Conservation (phyloP, 2,888 invertebrate species). For the Sabatieria punctata region DNA sequence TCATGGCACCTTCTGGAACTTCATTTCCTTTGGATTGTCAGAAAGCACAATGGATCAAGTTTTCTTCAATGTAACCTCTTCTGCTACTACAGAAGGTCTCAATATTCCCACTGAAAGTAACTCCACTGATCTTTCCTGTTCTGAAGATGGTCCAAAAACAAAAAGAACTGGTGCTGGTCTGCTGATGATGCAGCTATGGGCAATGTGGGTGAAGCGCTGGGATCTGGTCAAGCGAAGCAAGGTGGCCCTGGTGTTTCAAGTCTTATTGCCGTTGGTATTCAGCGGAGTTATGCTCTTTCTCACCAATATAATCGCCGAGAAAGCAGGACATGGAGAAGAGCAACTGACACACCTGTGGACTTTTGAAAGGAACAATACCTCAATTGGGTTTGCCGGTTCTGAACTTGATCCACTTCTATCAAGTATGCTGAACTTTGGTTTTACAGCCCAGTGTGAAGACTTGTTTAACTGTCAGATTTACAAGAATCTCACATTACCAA, state of each 20-base stretch:
- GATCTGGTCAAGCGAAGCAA: background rate
- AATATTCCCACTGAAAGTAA: background rate
- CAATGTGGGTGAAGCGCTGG: background rate
- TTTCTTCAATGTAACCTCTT: slow-evolving; percentile 1
- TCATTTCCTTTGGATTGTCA: background rate
- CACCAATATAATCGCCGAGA: background rate
- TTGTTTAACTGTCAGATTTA: too few relatives aligned
- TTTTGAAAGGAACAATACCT: too few relatives aligned
- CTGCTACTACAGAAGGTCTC: background rate
- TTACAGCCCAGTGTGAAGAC: too few relatives aligned
- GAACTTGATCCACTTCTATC: too few relatives aligned
- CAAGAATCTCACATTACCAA: too few relatives aligned
- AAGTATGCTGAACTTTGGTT: too few relatives aligned
- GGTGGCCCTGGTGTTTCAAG: background rate
- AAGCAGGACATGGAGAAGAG: background rate
- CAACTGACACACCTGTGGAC: background rate
- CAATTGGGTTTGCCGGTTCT: too few relatives aligned
- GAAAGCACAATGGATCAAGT: slow-evolving; percentile 3
- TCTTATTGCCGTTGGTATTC: slow-evolving; percentile 1
- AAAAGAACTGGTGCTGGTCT: background rate
- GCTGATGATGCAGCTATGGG: background rate
- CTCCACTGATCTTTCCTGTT: background rate
- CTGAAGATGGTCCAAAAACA: too few relatives aligned
- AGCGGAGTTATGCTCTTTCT: background rate
- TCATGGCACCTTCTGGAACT: background rate